Conservation (phyloP, 2,797 vertebrate species). For the Telmatherina bonti region DNA sequence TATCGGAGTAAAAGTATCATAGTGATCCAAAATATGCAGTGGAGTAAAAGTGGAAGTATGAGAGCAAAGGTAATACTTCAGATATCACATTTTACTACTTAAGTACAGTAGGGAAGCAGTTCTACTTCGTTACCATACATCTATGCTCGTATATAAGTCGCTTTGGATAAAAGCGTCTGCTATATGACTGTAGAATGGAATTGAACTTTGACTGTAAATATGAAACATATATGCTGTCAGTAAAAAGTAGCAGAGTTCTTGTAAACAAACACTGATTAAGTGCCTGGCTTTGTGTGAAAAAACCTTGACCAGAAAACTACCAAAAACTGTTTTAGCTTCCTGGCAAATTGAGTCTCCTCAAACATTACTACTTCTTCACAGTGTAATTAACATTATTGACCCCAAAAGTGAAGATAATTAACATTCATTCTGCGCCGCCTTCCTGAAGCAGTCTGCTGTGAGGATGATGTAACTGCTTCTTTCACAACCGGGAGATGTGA, state of each 20-base stretch:
- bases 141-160: no score
- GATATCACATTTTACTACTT: no score
- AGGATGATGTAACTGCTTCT: background rate
- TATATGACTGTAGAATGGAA: no score
- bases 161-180: no score
- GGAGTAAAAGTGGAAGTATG: no score
- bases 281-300: constrained; percentile 36
- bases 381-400: constrained; percentile 63
- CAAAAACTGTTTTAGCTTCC: constrained; percentile 31
- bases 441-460: constrained; percentile 15
- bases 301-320: constrained; percentile 31
- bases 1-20: no score
- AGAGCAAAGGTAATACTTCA: no score
- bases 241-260: constrained; percentile 1
- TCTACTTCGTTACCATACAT: no score
- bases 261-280: constrained; percentile 26
- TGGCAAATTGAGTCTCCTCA: constrained; percentile 36
- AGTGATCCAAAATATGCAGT: no score
- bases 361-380: constrained; percentile 30
- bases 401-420: constrained; percentile 33
- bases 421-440: constrained; percentile 16
- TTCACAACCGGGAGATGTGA: background rate
- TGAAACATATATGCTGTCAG: no score
- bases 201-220: no score
- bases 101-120: no score